These are phyloP conservation scores for Dendrolimus pini DNA, from an alignment of 2,888 invertebrate genomes.

Conservation along the genomic window DNA sequence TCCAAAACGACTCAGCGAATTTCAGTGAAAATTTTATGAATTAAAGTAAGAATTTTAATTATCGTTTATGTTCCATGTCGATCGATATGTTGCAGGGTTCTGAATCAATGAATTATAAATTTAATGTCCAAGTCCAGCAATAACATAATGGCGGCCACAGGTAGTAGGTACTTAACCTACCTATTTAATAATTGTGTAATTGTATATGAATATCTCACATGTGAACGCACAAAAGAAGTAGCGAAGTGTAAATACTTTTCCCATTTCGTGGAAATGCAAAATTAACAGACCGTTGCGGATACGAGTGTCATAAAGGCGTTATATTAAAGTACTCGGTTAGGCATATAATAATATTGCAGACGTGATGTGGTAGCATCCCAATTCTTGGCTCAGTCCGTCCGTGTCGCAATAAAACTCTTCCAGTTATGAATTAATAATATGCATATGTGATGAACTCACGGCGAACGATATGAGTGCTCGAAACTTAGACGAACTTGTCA, in stretches of 20 bases:
- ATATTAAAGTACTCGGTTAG: constrained; percentile 49
- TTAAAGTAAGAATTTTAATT: too few species aligned
- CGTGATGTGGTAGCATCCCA: constrained; percentile 32
- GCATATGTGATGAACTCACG: constrained; percentile 59
- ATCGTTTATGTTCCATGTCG: too few species aligned
- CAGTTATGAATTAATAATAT: constrained; percentile 58
- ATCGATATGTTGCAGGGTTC: too few species aligned
- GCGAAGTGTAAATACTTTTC: background rate
- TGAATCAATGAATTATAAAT: too few species aligned
- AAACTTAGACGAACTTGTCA: constrained; percentile 44
- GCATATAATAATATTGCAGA: constrained; percentile 44
- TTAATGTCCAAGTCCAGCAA: too few species aligned
- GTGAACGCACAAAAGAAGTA: background rate
- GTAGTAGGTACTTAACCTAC: too few species aligned
- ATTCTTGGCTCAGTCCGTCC: constrained; percentile 61
- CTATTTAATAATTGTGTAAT: background rate
- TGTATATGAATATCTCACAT: background rate
- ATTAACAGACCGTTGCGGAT: constrained; percentile 34
- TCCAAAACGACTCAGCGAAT: too few species aligned
- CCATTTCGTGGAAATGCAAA: constrained; percentile 13
- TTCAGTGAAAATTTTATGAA: too few species aligned
- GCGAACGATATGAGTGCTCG: constrained; percentile 34
- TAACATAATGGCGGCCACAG: too few species aligned
- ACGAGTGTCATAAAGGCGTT: constrained; percentile 50
- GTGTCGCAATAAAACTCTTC: constrained; percentile 59